Evolutionary conservation across 2,113 vertebrate genomes (phyloP).

Genomic region (Oryzias melastigma): DNA sequence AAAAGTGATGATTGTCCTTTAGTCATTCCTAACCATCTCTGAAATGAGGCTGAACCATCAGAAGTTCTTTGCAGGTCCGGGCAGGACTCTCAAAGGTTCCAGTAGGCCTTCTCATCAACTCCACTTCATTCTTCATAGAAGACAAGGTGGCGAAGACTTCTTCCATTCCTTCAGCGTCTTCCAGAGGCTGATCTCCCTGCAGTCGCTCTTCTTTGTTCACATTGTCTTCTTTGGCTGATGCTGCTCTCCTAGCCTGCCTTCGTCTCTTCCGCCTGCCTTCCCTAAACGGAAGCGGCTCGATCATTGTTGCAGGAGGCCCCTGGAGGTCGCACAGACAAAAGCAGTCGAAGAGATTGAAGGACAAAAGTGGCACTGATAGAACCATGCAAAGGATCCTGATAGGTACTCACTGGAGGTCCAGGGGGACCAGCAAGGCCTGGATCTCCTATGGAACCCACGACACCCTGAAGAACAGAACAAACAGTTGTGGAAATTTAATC

Average conservation of each 20-base stretch:
- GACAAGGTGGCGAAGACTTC: constrained; percentile 86
- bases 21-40: constrained; percentile 79
- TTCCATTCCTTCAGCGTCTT: constrained; percentile 83
- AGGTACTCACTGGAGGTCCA: constrained; percentile 79
- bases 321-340: constrained; percentile 46
- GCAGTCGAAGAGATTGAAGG: neutral
- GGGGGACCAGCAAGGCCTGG: constrained; percentile 77
- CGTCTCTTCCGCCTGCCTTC: constrained; percentile 72
- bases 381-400: constrained; percentile 8
- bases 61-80: constrained; percentile 87
- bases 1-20: neutral
- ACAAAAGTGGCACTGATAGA: constrained; percentile 2
- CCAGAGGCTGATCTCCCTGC: constrained; percentile 62
- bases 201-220: constrained; percentile 46
- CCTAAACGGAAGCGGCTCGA: constrained; percentile 73
- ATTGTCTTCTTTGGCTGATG: constrained; percentile 46
- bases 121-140: constrained; percentile 86
- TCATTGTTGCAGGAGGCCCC: constrained; percentile 78
- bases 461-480: constrained; percentile 71
- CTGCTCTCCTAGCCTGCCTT: constrained; percentile 48
- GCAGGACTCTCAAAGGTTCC: constrained; percentile 87
- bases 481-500: constrained; percentile 38
- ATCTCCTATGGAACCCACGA: constrained; percentile 80
- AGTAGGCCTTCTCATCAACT: constrained; percentile 81
- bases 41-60: constrained; percentile 81